phyloP scores from a whole-genome alignment of 37 sponge, comb jelly and placozoan species.

The Crambe crambe region DNA sequence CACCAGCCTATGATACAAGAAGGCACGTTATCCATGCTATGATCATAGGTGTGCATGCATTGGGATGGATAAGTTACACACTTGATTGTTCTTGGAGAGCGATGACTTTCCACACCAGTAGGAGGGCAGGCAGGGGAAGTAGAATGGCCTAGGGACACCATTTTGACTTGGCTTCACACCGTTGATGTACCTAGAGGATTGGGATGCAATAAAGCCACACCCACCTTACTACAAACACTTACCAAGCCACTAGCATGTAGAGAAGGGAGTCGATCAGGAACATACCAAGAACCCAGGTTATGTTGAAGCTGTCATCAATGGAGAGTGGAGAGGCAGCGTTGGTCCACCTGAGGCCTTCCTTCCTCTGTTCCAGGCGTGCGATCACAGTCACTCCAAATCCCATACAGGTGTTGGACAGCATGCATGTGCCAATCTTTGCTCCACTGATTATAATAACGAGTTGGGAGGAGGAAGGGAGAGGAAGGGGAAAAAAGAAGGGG shows the following conservation, averaged over 20 bases:
- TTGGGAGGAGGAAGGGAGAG: too few relatives aligned
- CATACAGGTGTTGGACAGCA: slow-evolving; percentile 86
- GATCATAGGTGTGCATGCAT: too few relatives aligned
- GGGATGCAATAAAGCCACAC: not conserved
- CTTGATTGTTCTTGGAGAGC: not conserved
- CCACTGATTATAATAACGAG: too few relatives aligned
- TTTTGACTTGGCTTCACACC: slow-evolving; percentile 89
- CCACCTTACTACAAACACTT: slow-evolving; percentile 8
- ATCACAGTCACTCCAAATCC: slow-evolving; percentile 74
- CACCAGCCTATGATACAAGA: too few relatives aligned
- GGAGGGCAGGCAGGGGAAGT: slow-evolving; percentile 58
- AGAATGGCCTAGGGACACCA: slow-evolving; percentile 81
- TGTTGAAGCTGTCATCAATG: slow-evolving; percentile 69
- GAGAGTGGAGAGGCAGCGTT: slow-evolving; percentile 70
- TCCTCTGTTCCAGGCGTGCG: slow-evolving; percentile 62
- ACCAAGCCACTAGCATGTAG: slow-evolving; percentile 91
- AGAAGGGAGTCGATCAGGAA: slow-evolving; percentile 73
- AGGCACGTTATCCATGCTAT: too few relatives aligned
- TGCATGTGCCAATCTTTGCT: slow-evolving; percentile 55
- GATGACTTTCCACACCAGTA: slow-evolving; percentile 72
- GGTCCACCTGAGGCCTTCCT: slow-evolving; percentile 65
- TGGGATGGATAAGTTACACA: too few relatives aligned
- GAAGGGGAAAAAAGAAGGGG: not conserved
- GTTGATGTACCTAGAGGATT: slow-evolving; percentile 81
- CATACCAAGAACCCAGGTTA: slow-evolving; percentile 78